These are phyloP conservation scores for Antrozous pallidus DNA, from an alignment of 2,797 vertebrate genomes.

Conservation along the genomic window DNA sequence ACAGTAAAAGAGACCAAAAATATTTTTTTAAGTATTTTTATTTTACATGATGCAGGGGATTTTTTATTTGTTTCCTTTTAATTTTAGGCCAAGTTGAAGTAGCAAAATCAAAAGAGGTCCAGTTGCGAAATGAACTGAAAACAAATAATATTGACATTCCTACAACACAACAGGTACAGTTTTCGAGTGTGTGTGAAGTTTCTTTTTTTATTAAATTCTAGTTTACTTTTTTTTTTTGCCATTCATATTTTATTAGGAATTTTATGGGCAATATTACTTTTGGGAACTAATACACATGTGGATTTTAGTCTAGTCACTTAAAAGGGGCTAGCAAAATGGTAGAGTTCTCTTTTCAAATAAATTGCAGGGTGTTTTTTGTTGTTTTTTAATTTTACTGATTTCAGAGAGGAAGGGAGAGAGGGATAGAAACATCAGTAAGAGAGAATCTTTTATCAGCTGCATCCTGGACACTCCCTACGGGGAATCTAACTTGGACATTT, in stretches of 20 bases:
- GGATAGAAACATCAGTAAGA: background rate
- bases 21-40: background rate
- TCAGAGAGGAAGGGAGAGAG: background rate
- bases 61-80: slow-evolving; percentile 31
- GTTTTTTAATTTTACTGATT: background rate
- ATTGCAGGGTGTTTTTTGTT: background rate
- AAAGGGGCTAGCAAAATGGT: background rate
- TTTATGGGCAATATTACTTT: background rate
- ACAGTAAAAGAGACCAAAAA: background rate
- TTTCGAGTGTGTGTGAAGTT: slow-evolving; percentile 9
- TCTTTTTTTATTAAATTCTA: slow-evolving; percentile 12
- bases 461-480: background rate
- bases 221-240: background rate
- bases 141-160: slow-evolving; percentile 80
- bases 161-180: slow-evolving; percentile 79
- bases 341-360: slow-evolving; percentile 3
- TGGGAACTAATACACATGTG: background rate
- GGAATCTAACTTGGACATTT: background rate
- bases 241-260: slow-evolving; percentile 33
- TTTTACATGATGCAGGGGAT: background rate
- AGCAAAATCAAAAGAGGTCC: slow-evolving; percentile 80
- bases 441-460: background rate
- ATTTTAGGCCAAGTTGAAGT: slow-evolving; percentile 81
- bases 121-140: slow-evolving; percentile 80
- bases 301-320: background rate